Conservation (phyloP, 2,797 vertebrate genomes). For the Coranthus polyacanthus region DNA sequence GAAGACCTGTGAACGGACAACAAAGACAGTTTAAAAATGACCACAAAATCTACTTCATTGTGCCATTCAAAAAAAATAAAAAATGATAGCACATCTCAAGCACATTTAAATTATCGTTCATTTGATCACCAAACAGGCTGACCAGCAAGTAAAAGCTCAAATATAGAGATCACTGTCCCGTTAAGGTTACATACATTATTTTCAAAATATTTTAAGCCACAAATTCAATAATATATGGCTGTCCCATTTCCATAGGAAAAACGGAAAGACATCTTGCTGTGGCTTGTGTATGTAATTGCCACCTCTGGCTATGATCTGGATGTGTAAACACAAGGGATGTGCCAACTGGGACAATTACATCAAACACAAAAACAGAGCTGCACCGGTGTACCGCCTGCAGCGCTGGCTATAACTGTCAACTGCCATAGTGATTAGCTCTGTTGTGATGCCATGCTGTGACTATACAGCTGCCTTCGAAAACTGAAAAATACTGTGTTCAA, state of each 20-base stretch:
- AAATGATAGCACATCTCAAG: too few relatives aligned
- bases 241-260: constrained; percentile 33
- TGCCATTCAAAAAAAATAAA: too few relatives aligned
- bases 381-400: constrained; percentile 50
- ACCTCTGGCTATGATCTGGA: constrained; percentile 55
- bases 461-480: constrained; percentile 36
- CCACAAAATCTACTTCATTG: too few relatives aligned
- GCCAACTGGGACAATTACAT: constrained; percentile 73
- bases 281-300: constrained; percentile 50
- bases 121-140: too few relatives aligned
- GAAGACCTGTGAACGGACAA: too few relatives aligned
- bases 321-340: constrained; percentile 69
- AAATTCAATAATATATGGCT: neutral
- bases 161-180: neutral
- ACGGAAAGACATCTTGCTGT: constrained; percentile 21
- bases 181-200: constrained; percentile 30
- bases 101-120: too few relatives aligned
- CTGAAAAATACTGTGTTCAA: constrained; percentile 36
- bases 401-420: constrained; percentile 55
- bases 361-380: constrained; percentile 48
- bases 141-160: neutral
- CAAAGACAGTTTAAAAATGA: too few relatives aligned
- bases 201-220: constrained; percentile 6
- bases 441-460: constrained; percentile 21
- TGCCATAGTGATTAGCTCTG: constrained; percentile 51